A percentile compares a stretch with the other conserved stretches of the same genome.
Conservation (phyloP, 2,113 vertebrate genomes). For the Lichenostomus cassidix region DNA sequence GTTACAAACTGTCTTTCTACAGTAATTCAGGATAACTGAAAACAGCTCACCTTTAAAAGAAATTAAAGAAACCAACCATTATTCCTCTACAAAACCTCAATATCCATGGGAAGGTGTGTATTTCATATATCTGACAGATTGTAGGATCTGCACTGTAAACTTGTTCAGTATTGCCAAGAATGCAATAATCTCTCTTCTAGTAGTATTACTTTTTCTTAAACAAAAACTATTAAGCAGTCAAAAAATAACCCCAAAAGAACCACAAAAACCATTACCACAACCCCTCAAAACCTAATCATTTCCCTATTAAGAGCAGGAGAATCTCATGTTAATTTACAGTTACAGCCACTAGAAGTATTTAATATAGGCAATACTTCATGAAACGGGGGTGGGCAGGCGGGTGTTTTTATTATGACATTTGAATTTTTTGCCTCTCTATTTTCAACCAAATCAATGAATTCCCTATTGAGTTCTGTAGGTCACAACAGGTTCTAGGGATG, state of each 20-base stretch:
- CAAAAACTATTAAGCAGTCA: not conserved
- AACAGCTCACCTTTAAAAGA: not conserved
- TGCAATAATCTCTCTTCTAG: not conserved
- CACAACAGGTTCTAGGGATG: not conserved
- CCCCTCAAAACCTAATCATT: not conserved
- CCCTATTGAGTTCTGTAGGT: not conserved
- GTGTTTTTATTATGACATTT: not conserved
- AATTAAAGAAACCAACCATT: not conserved
- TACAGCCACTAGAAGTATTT: not conserved
- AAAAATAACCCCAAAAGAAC: not conserved
- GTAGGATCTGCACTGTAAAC: not conserved
- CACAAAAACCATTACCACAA: not conserved
- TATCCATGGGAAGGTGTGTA: not conserved
- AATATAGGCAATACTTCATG: not conserved
- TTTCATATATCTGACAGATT: not conserved
- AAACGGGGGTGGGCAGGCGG: rapidly evolving
- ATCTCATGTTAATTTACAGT: not conserved
- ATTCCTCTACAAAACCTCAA: not conserved
- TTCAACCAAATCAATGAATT: constrained; percentile 3
- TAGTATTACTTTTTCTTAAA: not conserved
- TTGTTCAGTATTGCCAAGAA: not conserved
- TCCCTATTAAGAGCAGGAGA: not conserved
- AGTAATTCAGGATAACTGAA: not conserved
- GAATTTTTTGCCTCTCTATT: not conserved
- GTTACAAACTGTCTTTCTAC: not conserved